Base-by-base conservation (phyloP, 2,113 vertebrate species). In the Marcusenius ussheri region DNA sequence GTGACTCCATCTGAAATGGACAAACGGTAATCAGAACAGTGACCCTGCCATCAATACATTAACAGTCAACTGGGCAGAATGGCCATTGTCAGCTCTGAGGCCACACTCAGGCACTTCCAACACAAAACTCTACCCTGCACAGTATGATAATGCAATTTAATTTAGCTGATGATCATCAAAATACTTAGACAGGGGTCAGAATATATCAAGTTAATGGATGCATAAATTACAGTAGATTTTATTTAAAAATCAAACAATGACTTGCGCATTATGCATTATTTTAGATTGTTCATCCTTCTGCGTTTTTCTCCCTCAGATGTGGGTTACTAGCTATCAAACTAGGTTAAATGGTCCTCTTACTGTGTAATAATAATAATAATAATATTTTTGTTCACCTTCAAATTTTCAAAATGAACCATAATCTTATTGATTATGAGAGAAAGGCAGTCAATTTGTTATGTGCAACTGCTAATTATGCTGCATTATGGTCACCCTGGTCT, bases 151-250 rank as follows among this genome's bases (percentile, higher is more conserved):
- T 86, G n/a, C 84, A 47, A 53, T 17, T 87, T 87, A 51, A 87
- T 87, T 53, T 39, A 35, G 47, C 15, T 19, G 10, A 42, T 19
- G 87, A 88, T 88, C 53, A 35, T 62, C 87, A 42, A 62, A 88
- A 88, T 10, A 56, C 56, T 87, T 87, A 87, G 47, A 31, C 86
- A 58, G 24, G 83, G 83, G 83, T 86, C 83, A 27, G 45, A 86
- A 86, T 86, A 27, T 6, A 53, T 87, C 27, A 53, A 51, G 50
- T 87, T 87, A 51, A 53, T n/a, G 49, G 24, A 17, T 87, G 85
- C 24, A 31, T n/a, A 87, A 51, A 87, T 80, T 35, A 56, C 27
- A 87, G 50, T 87, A 47, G 24, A 84, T 27, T 45, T 9, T 47
- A 47, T 47, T 84, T 84, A 84, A 84, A 84, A 47, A 42, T 84